Conservation (phyloP, 2,797 vertebrate genomes). For the Streptopelia turtur region DNA sequence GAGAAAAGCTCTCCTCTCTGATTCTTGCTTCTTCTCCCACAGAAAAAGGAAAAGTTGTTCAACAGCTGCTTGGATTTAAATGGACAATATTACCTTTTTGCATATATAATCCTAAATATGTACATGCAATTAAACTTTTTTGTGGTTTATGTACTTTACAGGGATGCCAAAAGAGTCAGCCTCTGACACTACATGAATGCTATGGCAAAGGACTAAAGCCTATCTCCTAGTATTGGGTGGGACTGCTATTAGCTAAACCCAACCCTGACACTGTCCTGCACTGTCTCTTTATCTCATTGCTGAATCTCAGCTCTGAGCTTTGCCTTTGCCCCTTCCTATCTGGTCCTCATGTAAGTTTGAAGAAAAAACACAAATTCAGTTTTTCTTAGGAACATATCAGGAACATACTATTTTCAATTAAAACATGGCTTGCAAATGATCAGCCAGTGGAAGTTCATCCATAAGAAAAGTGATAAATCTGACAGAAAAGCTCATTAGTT, state of each 20-base stretch:
- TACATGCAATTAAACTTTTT: background rate
- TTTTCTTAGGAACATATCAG: background rate
- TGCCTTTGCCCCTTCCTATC: background rate
- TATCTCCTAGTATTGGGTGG: background rate
- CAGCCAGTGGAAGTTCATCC: background rate
- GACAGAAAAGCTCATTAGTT: conserved; percentile 39
- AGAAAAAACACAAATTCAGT: background rate
- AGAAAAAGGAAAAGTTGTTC: background rate
- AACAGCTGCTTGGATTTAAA: background rate
- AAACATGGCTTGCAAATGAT: background rate
- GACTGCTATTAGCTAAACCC: background rate
- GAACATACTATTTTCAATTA: background rate
- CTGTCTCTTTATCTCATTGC: background rate
- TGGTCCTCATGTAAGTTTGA: background rate
- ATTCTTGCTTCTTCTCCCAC: background rate
- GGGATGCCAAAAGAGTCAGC: background rate
- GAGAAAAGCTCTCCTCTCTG: background rate
- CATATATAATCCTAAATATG: background rate
- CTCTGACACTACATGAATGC: background rate
- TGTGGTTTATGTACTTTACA: background rate
- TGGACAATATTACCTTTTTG: background rate
- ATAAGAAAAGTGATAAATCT: conserved; percentile 28
- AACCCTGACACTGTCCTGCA: background rate
- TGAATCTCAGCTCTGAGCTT: background rate
- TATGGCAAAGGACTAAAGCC: background rate